Evolutionary conservation across 2,113 vertebrate genomes (phyloP).

Genomic region (Paramormyrops kingsleyae): DNA sequence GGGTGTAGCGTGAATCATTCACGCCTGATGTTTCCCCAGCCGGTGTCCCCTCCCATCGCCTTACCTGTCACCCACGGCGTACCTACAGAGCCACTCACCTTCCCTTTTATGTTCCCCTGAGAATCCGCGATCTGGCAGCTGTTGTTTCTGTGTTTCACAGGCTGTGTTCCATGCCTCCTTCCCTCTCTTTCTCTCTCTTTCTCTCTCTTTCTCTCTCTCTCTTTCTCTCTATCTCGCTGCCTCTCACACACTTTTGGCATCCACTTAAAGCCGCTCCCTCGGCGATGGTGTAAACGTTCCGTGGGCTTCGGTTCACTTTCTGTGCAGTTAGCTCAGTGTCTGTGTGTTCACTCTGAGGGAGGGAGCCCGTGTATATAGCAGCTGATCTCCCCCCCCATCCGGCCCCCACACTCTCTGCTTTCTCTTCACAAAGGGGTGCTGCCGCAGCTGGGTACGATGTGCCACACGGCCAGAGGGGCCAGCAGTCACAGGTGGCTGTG

Average conservation of each 20-base stretch:
- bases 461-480: conserved; percentile 50
- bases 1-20: not conserved
- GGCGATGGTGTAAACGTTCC: conserved; percentile 38
- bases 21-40: not conserved
- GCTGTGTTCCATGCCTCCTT: conserved; percentile 48
- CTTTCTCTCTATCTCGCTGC: conserved; percentile 20
- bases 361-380: conserved; percentile 53
- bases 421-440: conserved; percentile 42
- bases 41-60: not conserved
- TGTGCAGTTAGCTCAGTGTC: conserved; percentile 42
- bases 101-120: conserved; percentile 23
- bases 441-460: conserved; percentile 42
- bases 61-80: conserved; percentile 5
- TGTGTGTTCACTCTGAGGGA: conserved; percentile 42
- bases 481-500: conserved; percentile 18
- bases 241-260: conserved; percentile 52
- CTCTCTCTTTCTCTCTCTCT: conserved; percentile 24
- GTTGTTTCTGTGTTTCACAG: conserved; percentile 42
- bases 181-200: conserved; percentile 22
- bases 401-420: not conserved
- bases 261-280: conserved; percentile 50
- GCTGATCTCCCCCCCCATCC: conserved; percentile 17
- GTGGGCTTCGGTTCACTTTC: conserved; percentile 36
- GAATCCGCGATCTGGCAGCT: conserved; percentile 21
- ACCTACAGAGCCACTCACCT: conserved; percentile 29